phyloP scores from a whole-genome alignment of 2,888 invertebrate species.

The Papilio elwesi region DNA sequence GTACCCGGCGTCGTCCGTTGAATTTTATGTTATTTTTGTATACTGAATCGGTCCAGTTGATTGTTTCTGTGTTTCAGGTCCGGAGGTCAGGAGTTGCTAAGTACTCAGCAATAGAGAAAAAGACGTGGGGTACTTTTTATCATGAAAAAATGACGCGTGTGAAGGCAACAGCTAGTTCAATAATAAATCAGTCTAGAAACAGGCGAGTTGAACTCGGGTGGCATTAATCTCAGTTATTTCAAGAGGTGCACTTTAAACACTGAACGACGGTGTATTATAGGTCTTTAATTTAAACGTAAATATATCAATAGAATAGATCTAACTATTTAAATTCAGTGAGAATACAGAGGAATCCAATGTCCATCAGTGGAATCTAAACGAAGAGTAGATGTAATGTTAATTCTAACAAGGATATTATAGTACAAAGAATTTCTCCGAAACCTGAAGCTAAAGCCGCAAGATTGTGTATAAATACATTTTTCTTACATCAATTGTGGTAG shows the following conservation, averaged over 20 bases:
- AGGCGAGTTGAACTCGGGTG: conserved; percentile 41
- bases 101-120: too few species aligned
- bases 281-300: background rate
- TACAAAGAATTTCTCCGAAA: conserved; percentile 1
- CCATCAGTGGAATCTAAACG: background rate
- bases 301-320: background rate
- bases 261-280: conserved; percentile 3
- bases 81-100: too few species aligned
- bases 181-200: conserved; percentile 17
- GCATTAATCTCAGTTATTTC: conserved; percentile 67
- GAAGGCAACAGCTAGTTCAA: background rate
- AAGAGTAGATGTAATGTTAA: background rate
- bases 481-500: conserved; percentile 5
- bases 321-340: background rate
- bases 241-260: conserved; percentile 64
- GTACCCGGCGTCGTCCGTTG: too few species aligned
- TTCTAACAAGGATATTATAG: background rate
- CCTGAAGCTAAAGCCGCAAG: background rate
- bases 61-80: too few species aligned
- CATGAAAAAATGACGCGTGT: background rate
- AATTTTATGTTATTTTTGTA: too few species aligned
- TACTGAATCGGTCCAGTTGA: too few species aligned
- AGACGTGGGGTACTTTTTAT: too few species aligned
- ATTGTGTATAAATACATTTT: conserved; percentile 10
- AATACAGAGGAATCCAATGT: background rate